Evolutionary conservation across 2,113 vertebrate species (phyloP), one percentile per base, ranked within the genome.

Genomic region (Thunnus thynnus): DNA sequence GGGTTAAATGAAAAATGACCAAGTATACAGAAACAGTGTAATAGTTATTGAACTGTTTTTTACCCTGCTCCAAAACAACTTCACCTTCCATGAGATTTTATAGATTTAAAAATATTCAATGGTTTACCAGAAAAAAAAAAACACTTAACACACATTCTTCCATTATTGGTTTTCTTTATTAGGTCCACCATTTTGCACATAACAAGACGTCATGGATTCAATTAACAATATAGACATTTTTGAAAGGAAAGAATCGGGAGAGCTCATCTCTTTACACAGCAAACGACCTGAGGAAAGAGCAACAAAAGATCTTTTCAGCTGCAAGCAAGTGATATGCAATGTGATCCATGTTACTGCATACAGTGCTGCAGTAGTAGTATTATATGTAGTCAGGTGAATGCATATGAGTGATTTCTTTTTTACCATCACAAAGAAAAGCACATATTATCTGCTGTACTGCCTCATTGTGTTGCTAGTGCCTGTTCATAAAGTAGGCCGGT

Each of bases 161-260:
- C 71, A 20, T 68, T 54, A 74, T 56, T 75, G 20, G 1, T 80
- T 88, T 86, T 76, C 32, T 95, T 95, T 95, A 96, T 94, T 94
- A 89, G 82, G 76, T 92, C 89, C 88, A 92, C 84, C 67, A 79
- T 73, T 93, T 92, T 92, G 90, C 91, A 93, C 90, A 95, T 63
- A 89, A 87, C 76, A 90, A 85, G 79, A 94, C 72, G 75, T 46
- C 25, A 91, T 86, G 70, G 85, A 85, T 90, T 90, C 22, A 88
- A 88, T 91, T 36, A 92, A 94, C 77, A 86, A 87, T 83, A 91
- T 86, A 84, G 74, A 90, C 82, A 91, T 72, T 86, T 87, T 74
- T 58, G 72, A 93, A 72, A 86, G 83, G 74, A 82, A 86, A 88
- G 72, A 85, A 86, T 76, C 70, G n/a, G 82, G 76, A 84, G 86